These are phyloP conservation scores for Zygogramma bicolorata DNA, from an alignment of 2,888 invertebrate genomes.

Conservation along the genomic window DNA sequence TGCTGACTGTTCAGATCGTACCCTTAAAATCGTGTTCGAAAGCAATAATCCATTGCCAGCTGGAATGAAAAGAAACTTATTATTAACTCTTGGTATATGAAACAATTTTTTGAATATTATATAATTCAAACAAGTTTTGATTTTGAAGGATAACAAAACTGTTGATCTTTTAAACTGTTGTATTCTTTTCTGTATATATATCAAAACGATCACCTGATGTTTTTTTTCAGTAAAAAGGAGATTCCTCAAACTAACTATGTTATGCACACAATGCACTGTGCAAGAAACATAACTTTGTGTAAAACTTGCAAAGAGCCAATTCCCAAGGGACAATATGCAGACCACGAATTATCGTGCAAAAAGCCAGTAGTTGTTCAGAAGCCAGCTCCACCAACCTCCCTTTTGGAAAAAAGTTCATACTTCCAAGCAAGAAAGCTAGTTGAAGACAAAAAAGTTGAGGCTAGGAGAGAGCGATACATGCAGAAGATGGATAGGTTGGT, in stretches of 20 bases:
- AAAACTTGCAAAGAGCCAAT: constrained; percentile 77
- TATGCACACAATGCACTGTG: constrained; percentile 79
- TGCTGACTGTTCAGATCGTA: no score
- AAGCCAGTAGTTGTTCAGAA: constrained; percentile 65
- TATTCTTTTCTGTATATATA: no score
- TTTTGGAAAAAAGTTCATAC: constrained; percentile 57
- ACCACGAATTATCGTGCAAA: constrained; percentile 69
- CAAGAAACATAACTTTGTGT: constrained; percentile 76
- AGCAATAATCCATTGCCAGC: no score
- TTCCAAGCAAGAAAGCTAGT: constrained; percentile 55
- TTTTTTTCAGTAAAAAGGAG: constrained; percentile 73
- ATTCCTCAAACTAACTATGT: constrained; percentile 77
- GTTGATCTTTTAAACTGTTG: no score
- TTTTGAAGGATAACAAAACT: no score
- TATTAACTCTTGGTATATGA: no score
- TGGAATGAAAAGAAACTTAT: no score
- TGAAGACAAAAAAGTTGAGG: constrained; percentile 57
- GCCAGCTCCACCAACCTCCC: constrained; percentile 47
- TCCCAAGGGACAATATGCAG: constrained; percentile 70
- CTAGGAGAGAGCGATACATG: constrained; percentile 51
- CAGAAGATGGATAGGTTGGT: constrained; percentile 54
- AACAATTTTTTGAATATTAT: no score
- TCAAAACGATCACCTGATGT: no score
- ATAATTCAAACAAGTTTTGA: no score
- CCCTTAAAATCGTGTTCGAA: no score